Percentiles rank a stretch among this genome's conserved stretches.
Evolutionary conservation across 2,113 vertebrate genomes (phyloP).

Genomic region (Nerophis ophidion): DNA sequence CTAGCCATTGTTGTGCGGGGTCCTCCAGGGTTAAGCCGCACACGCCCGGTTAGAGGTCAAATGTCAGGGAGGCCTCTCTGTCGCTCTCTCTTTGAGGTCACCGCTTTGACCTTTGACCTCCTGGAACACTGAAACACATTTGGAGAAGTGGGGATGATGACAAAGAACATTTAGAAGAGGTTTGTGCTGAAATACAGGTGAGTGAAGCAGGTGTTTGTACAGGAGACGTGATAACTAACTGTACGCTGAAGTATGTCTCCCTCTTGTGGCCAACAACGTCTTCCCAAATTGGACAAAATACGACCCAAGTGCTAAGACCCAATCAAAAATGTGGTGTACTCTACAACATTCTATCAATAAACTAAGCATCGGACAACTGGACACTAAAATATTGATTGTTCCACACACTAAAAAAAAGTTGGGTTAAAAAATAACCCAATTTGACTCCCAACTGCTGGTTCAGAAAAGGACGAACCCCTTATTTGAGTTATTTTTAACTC

Average conservation of each 20-base stretch:
- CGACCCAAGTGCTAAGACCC: too few species aligned
- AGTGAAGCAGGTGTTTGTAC: background rate
- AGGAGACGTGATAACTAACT: background rate
- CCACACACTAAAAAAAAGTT: too few species aligned
- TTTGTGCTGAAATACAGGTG: background rate
- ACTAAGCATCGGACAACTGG: too few species aligned
- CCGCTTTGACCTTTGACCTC: slow-evolving; percentile 76
- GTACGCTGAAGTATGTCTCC: slow-evolving; percentile 51
- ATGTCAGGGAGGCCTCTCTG: slow-evolving; percentile 67
- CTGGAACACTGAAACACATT: slow-evolving; percentile 84
- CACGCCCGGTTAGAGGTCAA: slow-evolving; percentile 70
- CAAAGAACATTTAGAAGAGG: background rate
- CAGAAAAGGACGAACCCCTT: too few species aligned
- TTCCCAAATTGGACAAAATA: background rate
- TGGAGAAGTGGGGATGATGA: slow-evolving; percentile 50
- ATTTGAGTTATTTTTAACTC: too few species aligned
- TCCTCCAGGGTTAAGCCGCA: slow-evolving; percentile 78
- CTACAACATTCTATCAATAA: too few species aligned
- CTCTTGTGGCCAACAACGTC: slow-evolving; percentile 57
- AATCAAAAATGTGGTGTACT: too few species aligned
- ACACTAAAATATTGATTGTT: too few species aligned
- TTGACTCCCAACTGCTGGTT: too few species aligned
- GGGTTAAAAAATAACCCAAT: too few species aligned
- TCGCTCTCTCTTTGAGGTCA: slow-evolving; percentile 60
- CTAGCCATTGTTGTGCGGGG: slow-evolving; percentile 80